Evolutionary conservation across 2,888 invertebrate genomes (phyloP).

Genomic region (Campopleginae sp.): DNA sequence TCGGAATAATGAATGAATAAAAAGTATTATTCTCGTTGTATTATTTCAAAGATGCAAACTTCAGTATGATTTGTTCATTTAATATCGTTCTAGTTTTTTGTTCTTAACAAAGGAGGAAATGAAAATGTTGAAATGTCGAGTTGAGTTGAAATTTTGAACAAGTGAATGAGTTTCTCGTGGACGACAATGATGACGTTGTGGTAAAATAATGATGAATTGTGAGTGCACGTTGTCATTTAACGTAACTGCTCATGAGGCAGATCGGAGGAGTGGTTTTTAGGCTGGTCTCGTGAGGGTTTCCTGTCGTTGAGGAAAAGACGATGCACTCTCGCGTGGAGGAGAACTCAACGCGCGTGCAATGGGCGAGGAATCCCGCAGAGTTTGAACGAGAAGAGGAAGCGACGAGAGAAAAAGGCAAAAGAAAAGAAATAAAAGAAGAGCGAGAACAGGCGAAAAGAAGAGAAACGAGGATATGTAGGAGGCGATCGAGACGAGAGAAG

Average conservation of each 20-base stretch:
- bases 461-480: conserved; percentile 42
- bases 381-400: conserved; percentile 35
- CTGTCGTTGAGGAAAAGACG: conserved; percentile 20
- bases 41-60: too few species aligned
- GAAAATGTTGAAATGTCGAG: background rate
- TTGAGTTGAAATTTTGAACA: background rate
- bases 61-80: too few species aligned
- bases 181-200: background rate
- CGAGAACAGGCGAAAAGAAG: conserved; percentile 1
- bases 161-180: background rate
- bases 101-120: background rate
- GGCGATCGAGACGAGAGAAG: conserved; percentile 48
- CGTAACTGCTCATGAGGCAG: conserved; percentile 23
- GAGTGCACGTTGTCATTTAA: background rate
- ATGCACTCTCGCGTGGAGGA: conserved; percentile 64
- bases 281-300: conserved; percentile 45
- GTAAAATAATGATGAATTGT: background rate
- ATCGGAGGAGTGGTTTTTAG: conserved; percentile 26
- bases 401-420: background rate
- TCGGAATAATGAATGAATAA: too few species aligned
- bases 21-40: too few species aligned
- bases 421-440: conserved; percentile 16
- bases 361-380: conserved; percentile 36
- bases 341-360: conserved; percentile 42
- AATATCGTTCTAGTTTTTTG: background rate